phyloP scores from a whole-genome alignment of 2,797 vertebrate genomes.

The Ptychadena robeensis region DNA sequence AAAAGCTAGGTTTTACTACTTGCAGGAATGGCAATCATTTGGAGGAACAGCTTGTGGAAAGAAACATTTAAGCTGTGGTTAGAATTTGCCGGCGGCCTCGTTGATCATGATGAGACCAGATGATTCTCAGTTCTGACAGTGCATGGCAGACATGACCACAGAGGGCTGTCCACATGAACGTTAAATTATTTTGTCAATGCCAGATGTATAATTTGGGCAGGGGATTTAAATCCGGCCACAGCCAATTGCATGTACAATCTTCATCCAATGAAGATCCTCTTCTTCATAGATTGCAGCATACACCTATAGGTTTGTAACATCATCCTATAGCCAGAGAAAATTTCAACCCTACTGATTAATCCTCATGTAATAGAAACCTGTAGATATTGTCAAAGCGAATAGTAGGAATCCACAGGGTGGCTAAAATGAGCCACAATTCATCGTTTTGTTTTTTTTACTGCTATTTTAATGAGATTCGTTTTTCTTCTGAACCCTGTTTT shows the following conservation, averaged over 20 bases:
- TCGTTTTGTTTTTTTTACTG: background rate
- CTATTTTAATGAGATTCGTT: background rate
- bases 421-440: background rate
- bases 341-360: background rate
- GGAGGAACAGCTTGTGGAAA: background rate
- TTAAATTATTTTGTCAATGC: background rate
- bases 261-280: background rate
- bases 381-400: background rate
- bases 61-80: background rate
- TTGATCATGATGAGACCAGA: background rate
- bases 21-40: background rate
- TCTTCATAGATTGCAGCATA: background rate
- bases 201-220: too few relatives aligned
- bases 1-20: background rate
- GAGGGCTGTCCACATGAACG: background rate
- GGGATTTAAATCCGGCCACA: background rate
- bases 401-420: background rate
- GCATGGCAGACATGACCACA: background rate
- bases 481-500: background rate
- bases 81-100: background rate
- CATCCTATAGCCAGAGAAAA: background rate
- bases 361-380: background rate
- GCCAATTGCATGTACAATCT: too few relatives aligned
- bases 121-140: background rate
- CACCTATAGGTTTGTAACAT: background rate